Conservation (phyloP, 2,113 vertebrate species). For the Gallinago media region DNA sequence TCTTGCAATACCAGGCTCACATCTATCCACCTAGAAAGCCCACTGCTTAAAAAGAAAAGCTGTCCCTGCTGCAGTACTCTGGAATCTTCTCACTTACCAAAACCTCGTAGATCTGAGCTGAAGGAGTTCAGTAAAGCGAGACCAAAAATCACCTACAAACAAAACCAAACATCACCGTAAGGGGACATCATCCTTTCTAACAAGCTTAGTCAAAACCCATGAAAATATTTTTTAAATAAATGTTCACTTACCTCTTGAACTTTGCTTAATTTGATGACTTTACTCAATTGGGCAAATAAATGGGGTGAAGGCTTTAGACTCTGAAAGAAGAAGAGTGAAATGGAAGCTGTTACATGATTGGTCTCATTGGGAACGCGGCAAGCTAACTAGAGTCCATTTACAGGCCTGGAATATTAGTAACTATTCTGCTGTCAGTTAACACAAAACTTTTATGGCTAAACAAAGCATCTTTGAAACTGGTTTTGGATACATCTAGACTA, state of each 20-base stretch:
- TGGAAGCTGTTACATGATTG: not conserved
- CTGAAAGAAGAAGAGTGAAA: slow-evolving; percentile 80
- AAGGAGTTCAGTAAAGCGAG: slow-evolving; percentile 96
- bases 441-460: not conserved
- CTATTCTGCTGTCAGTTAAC: not conserved
- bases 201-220: not conserved
- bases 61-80: not conserved
- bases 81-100: slow-evolving; percentile 84
- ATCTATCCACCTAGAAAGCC: not conserved
- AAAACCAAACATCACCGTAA: not conserved
- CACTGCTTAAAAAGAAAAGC: not conserved
- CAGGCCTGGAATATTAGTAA: not conserved
- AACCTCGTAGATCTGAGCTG: slow-evolving; percentile 93
- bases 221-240: not conserved
- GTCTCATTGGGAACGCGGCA: not conserved
- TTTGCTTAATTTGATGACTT: slow-evolving; percentile 99
- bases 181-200: not conserved
- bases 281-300: slow-evolving; percentile 97
- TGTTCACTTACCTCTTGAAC: slow-evolving; percentile 95
- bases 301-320: slow-evolving; percentile 98
- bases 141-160: slow-evolving; percentile 94
- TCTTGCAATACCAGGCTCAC: not conserved
- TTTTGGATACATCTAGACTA: not conserved
- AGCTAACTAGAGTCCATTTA: not conserved
- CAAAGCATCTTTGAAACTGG: not conserved